Conservation (phyloP, 1,140 invertebrate species). For the Harpegnathos saltator region DNA sequence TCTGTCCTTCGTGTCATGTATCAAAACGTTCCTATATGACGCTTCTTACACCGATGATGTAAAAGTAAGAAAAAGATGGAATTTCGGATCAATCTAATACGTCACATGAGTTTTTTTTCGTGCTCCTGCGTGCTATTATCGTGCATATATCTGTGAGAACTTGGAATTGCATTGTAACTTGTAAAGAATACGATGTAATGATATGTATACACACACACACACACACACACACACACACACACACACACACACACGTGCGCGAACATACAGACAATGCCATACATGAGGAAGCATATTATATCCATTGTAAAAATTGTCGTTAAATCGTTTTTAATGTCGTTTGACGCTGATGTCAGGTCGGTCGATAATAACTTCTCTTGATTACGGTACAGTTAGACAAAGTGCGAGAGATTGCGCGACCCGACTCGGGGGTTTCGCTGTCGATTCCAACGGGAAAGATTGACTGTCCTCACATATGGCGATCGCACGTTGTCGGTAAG, state of each 20-base stretch:
- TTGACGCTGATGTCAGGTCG: slow-evolving; percentile 48
- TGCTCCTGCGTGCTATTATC: slow-evolving; percentile 33
- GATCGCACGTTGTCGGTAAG: slow-evolving; percentile 34
- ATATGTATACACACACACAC: slow-evolving; percentile 28
- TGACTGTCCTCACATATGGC: slow-evolving; percentile 8
- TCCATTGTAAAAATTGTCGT: slow-evolving; percentile 68
- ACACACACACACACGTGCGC: background rate
- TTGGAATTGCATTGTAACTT: slow-evolving; percentile 46
- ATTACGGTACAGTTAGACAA: slow-evolving; percentile 6
- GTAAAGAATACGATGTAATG: slow-evolving; percentile 52
- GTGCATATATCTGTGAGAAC: slow-evolving; percentile 7
- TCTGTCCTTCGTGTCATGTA: background rate
- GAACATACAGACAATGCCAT: background rate
- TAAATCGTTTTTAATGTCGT: slow-evolving; percentile 66
- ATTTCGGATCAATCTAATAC: slow-evolving; percentile 11
- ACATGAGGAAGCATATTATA: slow-evolving; percentile 24
- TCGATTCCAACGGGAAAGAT: background rate
- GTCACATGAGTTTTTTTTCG: slow-evolving; percentile 46
- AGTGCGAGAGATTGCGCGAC: slow-evolving; percentile 12
- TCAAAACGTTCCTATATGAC: background rate
- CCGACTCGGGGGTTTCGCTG: background rate
- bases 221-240: background rate
- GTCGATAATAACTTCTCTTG: slow-evolving; percentile 15
- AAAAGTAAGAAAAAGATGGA: background rate
- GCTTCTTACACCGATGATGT: background rate